Conservation (phyloP, 2,797 vertebrate species). For the Malacoraja senta region DNA sequence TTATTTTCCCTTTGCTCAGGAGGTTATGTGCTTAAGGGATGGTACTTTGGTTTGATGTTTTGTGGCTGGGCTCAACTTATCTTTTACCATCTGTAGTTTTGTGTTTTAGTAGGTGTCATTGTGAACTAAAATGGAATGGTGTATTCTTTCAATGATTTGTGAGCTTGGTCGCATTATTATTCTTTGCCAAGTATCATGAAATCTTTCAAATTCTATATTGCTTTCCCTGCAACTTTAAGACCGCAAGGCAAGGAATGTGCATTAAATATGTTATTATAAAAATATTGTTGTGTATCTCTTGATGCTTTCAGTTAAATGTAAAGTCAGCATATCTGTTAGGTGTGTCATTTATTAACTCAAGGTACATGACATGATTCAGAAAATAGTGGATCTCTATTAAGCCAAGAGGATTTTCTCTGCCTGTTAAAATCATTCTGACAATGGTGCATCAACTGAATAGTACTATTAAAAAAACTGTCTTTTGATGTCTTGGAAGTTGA, state of each 20-base stretch:
- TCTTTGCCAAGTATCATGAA: not conserved
- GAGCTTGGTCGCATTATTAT: not conserved
- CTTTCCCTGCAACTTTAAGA: not conserved
- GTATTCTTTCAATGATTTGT: not conserved
- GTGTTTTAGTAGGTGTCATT: not conserved
- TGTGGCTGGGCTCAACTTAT: not conserved
- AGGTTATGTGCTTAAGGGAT: not conserved
- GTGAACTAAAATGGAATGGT: not conserved
- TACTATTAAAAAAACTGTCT: too few relatives aligned
- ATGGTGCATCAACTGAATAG: too few relatives aligned
- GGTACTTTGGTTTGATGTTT: too few relatives aligned
- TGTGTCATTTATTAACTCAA: not conserved
- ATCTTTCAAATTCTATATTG: not conserved
- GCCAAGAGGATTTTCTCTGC: not conserved
- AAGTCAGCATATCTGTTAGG: not conserved
- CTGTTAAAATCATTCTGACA: not conserved
- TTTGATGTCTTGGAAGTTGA: too few relatives aligned
- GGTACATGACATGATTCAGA: not conserved
- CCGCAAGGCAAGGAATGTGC: not conserved
- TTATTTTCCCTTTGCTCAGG: not conserved
- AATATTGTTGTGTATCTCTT: constrained; percentile 4
- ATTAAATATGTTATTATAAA: not conserved
- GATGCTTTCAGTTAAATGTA: not conserved
- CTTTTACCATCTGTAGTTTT: not conserved
- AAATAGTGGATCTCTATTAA: not conserved